Percentiles rank a stretch among this genome's conserved stretches.
Conservation (phyloP, 2,113 vertebrate species). For the Litocranius walleri region DNA sequence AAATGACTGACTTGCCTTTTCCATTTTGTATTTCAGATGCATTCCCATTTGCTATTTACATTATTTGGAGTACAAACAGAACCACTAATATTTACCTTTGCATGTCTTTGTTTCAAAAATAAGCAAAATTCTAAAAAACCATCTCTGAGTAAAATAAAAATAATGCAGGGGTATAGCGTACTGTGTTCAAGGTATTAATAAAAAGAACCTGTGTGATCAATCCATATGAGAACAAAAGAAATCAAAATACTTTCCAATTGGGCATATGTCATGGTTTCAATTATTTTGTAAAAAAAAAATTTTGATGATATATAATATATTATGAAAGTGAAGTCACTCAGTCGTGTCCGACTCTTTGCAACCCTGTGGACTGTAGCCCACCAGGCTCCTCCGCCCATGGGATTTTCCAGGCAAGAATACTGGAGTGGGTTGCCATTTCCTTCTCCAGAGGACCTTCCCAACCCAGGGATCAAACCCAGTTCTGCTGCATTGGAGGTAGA, state of each 20-base stretch:
- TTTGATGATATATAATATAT: not conserved
- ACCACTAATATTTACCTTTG: not conserved
- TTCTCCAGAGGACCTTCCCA: too few species aligned
- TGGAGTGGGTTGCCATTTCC: too few species aligned
- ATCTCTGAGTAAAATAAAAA: not conserved
- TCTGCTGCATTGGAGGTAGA: too few species aligned
- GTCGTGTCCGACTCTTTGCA: too few species aligned
- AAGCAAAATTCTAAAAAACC: not conserved
- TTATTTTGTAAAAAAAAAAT: not conserved
- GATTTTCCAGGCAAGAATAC: too few species aligned
- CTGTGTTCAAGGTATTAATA: not conserved
- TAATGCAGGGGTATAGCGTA: not conserved
- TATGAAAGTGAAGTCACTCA: too few species aligned
- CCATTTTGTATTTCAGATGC: not conserved
- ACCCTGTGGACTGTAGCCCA: too few species aligned
- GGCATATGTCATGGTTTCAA: not conserved
- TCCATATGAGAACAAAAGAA: not conserved
- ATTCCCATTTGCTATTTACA: not conserved
- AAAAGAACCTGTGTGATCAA: not conserved
- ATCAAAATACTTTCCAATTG: not conserved
- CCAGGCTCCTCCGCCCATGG: too few species aligned
- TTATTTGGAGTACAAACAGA: not conserved
- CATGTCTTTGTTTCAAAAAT: not conserved
- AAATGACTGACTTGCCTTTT: not conserved
- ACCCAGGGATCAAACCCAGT: too few species aligned